Base-by-base conservation (phyloP, 1,140 invertebrate genomes). In the Lepeophtheirus salmonis region DNA sequence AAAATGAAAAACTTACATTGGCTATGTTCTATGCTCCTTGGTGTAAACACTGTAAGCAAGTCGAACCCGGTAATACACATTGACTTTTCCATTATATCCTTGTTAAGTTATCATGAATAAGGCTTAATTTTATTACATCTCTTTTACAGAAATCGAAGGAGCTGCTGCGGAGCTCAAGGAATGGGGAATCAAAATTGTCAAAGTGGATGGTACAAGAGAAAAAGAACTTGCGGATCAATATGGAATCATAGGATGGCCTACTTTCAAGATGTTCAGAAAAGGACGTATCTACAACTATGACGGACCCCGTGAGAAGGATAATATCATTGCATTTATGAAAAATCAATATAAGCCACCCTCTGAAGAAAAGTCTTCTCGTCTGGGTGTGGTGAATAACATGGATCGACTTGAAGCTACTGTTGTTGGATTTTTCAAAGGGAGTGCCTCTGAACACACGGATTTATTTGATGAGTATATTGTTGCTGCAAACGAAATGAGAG, bases 11-110 rank as follows among this genome's bases (percentile, higher is more conserved):
- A 13, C 66, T 80, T 14, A 73, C 73, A 14, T 68, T 80, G n/a
- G 74, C 79, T 1, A 76, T 78, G 65, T 80, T 80, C 65, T 80
- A 79, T 70, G 77, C 79, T 54, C 76, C 77, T 24, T 79, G 77
- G 75, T 79, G 70, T 61, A 61, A 65, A 48, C 69, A 70, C 60
- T 71, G 69, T 62, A 63, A 69, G 54, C 65, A 70, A 64, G 65
- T 71, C 56, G 64, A 50, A 10, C 64, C 63, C 23, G 62, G 26
- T 63, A 21, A 22, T 22, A 18, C 21, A 54, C n/a, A n/a, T 30
- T 61, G 18, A 26, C 48, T n/a, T 58, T 14, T 51, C 13, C 14
- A 22, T 59, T 6, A 14, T 54, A 6, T n/a, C n/a, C n/a, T n/a
- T n/a, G n/a, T n/a, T n/a, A n/a, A n/a, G n/a, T 56, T 41, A 61